Percentiles rank a stretch among this genome's conserved stretches.
Conservation (phyloP, 2,797 vertebrate species). For the Gastrophryne carolinensis region DNA sequence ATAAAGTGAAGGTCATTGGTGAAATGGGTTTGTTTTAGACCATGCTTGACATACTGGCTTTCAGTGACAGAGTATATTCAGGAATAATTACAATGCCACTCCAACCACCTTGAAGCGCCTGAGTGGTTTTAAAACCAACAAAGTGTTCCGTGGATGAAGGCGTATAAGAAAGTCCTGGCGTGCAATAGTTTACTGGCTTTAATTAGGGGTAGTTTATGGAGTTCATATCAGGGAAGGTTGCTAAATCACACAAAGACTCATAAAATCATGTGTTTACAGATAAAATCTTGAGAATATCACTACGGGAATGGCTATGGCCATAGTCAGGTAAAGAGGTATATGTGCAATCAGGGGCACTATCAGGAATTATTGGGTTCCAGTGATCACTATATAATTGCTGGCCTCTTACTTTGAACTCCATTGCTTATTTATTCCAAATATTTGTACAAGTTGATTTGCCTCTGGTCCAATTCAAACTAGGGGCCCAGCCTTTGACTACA, state of each 20-base stretch:
- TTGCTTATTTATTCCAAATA: too few relatives aligned
- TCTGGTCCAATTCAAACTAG: too few relatives aligned
- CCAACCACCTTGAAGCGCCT: neutral
- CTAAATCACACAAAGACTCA: neutral
- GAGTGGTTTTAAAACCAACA: neutral
- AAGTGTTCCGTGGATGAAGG: neutral
- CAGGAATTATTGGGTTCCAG: too few relatives aligned
- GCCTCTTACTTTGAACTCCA: too few relatives aligned
- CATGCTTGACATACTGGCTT: neutral
- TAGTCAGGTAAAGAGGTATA: too few relatives aligned
- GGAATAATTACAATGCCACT: neutral
- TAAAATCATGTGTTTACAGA: constrained; percentile 8
- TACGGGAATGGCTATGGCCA: too few relatives aligned
- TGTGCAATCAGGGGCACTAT: too few relatives aligned
- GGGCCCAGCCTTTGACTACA: too few relatives aligned
- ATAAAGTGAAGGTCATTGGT: neutral
- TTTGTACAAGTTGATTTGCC: too few relatives aligned
- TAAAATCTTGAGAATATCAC: neutral
- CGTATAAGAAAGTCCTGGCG: neutral
- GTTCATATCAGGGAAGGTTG: neutral
- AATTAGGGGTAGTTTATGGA: constrained; percentile 3
- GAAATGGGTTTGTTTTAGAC: neutral
- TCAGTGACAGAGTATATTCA: neutral
- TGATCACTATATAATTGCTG: too few relatives aligned
- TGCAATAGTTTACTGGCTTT: neutral